Percentiles rank a stretch among this genome's conserved stretches.
Conservation (phyloP, 37 sponge, comb jelly and placozoan genomes). For the Lycopodina hypogea region DNA sequence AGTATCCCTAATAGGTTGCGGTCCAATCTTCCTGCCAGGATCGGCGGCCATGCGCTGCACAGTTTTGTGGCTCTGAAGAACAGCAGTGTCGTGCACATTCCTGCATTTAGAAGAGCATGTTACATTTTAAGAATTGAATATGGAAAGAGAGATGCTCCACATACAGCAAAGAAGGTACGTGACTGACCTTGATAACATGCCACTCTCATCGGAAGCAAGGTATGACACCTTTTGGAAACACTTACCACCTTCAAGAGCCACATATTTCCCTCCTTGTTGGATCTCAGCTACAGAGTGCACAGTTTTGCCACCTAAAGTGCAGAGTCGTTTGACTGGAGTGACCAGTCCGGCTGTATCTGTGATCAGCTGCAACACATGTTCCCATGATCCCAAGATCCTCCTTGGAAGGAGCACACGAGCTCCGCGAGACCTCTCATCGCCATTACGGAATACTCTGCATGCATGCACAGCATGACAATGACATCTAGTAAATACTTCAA, state of each 20-base stretch:
- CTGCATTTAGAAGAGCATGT: not conserved
- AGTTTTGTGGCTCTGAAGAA: not conserved
- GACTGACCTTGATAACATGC: not conserved
- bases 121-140: no score
- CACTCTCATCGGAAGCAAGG: slow-evolving; percentile 29
- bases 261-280: slow-evolving; percentile 67
- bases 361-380: slow-evolving; percentile 64
- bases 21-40: not conserved
- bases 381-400: slow-evolving; percentile 45
- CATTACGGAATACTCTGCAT: slow-evolving; percentile 77
- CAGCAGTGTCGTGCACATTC: not conserved
- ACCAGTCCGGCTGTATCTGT: slow-evolving; percentile 59
- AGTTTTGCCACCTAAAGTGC: slow-evolving; percentile 56
- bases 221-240: slow-evolving; percentile 60
- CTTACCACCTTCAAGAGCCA: slow-evolving; percentile 65
- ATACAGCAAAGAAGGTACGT: not conserved
- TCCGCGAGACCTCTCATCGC: slow-evolving; percentile 71
- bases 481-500: no score
- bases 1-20: no score
- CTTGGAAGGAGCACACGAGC: slow-evolving; percentile 50
- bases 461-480: not conserved
- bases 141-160: not conserved
- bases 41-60: not conserved
- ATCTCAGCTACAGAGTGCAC: slow-evolving; percentile 46
- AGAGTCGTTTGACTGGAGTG: slow-evolving; percentile 68